Evolutionary conservation across 2,113 vertebrate genomes (phyloP).

Genomic region (Isichthys henryi): DNA sequence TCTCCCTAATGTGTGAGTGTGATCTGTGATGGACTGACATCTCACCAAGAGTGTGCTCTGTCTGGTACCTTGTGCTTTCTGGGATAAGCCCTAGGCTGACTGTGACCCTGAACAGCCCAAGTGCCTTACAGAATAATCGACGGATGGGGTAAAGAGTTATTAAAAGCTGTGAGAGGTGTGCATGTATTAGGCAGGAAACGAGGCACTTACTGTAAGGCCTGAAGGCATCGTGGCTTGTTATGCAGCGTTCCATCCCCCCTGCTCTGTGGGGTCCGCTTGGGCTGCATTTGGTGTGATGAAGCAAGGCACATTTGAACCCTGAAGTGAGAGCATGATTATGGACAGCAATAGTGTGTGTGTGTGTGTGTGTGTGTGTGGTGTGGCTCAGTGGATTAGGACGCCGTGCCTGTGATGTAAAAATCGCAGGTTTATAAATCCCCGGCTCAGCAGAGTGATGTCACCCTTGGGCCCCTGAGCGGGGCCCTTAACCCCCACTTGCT

Average conservation of each 20-base stretch:
- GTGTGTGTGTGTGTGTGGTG: neutral
- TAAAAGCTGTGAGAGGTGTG: neutral
- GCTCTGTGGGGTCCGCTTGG: neutral
- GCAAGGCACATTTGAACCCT: neutral
- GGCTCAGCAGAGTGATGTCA: neutral
- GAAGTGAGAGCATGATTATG: neutral
- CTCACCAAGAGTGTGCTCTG: neutral
- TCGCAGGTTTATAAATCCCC: neutral
- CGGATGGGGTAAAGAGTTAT: neutral
- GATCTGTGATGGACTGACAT: neutral
- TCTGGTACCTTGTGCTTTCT: neutral
- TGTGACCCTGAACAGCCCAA: neutral
- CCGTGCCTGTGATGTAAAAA: neutral
- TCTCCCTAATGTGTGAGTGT: neutral
- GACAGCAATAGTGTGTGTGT: neutral
- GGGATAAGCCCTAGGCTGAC: neutral
- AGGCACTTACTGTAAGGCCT: neutral
- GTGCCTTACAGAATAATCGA: neutral
- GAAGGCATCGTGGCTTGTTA: neutral
- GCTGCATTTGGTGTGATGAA: neutral
- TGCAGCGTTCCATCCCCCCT: too few relatives aligned
- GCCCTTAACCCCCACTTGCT: neutral
- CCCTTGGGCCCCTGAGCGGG: neutral
- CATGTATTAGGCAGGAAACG: neutral
- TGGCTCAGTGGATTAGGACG: neutral